A percentile compares a stretch with the other conserved stretches of the same genome.
Conservation (phyloP, 2,888 invertebrate genomes). For the Acleris laterana region DNA sequence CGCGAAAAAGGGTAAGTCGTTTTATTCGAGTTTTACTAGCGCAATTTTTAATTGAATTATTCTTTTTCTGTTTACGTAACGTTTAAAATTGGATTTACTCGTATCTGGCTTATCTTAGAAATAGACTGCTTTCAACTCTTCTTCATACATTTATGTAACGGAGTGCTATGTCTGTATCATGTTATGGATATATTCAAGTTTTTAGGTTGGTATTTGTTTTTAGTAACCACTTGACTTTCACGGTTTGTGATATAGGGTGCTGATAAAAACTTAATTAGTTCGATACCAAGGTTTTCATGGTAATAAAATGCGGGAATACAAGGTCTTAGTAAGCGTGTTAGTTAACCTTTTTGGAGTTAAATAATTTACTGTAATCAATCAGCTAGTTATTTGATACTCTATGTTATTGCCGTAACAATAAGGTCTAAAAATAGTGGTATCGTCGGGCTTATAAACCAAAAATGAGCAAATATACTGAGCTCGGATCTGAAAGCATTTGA, state of each 20-base stretch:
- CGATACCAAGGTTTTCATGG: constrained; percentile 37
- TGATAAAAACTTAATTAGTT: constrained; percentile 45
- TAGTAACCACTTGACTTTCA: constrained; percentile 33
- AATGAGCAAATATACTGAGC: constrained; percentile 12
- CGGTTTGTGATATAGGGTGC: constrained; percentile 37
- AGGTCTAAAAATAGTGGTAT: constrained; percentile 25
- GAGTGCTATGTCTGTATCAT: constrained; percentile 35
- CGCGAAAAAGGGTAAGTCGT: constrained; percentile 41
- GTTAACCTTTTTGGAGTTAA: constrained; percentile 12
- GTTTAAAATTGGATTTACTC: constrained; percentile 54
- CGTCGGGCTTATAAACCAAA: constrained; percentile 12
- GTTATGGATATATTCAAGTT: constrained; percentile 38
- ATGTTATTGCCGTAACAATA: constrained; percentile 16
- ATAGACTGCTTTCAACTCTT: constrained; percentile 11
- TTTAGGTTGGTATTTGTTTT: constrained; percentile 39
- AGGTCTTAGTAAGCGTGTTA: constrained; percentile 5
- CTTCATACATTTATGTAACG: constrained; percentile 34
- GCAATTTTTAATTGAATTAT: constrained; percentile 53
- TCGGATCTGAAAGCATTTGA: constrained; percentile 12
- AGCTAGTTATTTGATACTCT: not conserved
- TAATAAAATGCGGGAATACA: constrained; percentile 29
- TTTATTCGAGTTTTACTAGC: constrained; percentile 41
- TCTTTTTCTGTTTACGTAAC: constrained; percentile 37
- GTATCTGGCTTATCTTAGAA: constrained; percentile 20
- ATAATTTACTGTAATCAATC: constrained; percentile 3